Evolutionary conservation across 2,797 vertebrate genomes (phyloP).

Genomic region (Rhynchonycteris naso): DNA sequence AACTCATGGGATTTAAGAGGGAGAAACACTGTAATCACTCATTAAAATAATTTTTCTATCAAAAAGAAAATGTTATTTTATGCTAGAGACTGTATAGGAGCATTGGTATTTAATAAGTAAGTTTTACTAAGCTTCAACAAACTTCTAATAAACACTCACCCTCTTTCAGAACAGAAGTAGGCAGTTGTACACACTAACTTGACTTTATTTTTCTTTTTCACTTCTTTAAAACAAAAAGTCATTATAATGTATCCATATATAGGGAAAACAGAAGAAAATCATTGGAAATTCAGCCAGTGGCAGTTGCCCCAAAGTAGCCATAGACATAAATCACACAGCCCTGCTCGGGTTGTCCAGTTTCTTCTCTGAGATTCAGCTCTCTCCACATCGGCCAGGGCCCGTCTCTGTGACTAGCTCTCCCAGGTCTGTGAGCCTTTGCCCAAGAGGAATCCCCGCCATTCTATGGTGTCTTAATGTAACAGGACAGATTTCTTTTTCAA

Average conservation of each 20-base stretch:
- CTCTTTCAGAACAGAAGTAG: not conserved
- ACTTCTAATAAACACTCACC: not conserved
- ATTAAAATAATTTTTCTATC: slow-evolving; percentile 58
- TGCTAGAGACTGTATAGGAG: not conserved
- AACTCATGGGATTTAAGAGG: slow-evolving; percentile 28
- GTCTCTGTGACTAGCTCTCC: not conserved
- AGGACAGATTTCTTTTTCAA: not conserved
- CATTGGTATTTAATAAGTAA: slow-evolving; percentile 13
- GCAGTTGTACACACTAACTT: not conserved
- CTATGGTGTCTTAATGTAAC: not conserved
- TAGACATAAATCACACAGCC: not conserved
- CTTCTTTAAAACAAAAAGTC: not conserved
- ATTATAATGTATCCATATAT: not conserved
- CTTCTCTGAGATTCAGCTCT: not conserved
- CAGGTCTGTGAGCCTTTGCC: not conserved
- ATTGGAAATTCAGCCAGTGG: not conserved
- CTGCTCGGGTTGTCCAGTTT: not conserved
- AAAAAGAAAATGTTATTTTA: slow-evolving; percentile 60
- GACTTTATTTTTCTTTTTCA: slow-evolving; percentile 10
- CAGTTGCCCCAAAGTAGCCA: not conserved
- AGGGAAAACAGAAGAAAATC: not conserved
- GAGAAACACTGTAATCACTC: not conserved
- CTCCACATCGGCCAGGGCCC: not conserved
- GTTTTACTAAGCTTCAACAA: not conserved
- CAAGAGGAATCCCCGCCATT: not conserved